These are phyloP conservation scores for Apamea anceps DNA, from an alignment of 2,888 invertebrate species.

Conservation along the genomic window DNA sequence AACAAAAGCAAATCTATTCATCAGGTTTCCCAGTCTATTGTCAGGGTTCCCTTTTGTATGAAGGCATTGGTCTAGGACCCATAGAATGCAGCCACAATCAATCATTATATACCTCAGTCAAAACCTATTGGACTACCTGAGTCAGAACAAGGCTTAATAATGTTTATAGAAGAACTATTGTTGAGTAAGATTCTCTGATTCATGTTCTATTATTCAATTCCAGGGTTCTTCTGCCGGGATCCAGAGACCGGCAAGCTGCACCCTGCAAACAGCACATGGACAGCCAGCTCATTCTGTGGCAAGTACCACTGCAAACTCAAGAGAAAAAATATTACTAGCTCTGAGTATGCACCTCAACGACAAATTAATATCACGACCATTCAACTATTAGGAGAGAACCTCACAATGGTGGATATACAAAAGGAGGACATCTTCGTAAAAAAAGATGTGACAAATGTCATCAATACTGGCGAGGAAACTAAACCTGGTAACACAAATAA, in stretches of 20 bases:
- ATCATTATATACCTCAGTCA: slow-evolving; percentile 13
- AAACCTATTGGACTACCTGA: not conserved
- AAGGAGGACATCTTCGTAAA: not conserved
- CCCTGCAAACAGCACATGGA: slow-evolving; percentile 83
- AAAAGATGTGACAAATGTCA: not conserved
- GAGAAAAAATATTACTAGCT: slow-evolving; percentile 69
- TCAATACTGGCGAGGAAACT: not conserved
- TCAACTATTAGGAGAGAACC: slow-evolving; percentile 21
- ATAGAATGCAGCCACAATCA: slow-evolving; percentile 16
- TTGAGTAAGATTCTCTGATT: not conserved
- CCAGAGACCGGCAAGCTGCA: slow-evolving; percentile 85
- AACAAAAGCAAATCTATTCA: slow-evolving; percentile 14
- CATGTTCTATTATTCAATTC: slow-evolving; percentile 58
- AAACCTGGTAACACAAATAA: slow-evolving; percentile 3
- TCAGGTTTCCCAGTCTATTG: not conserved
- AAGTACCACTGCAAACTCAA: slow-evolving; percentile 85
- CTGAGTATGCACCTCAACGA: slow-evolving; percentile 68
- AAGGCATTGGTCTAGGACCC: not conserved
- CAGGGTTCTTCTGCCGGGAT: slow-evolving; percentile 86
- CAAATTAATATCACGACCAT: slow-evolving; percentile 73
- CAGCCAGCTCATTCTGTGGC: slow-evolving; percentile 84
- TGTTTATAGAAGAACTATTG: not conserved
- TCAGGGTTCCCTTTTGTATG: not conserved
- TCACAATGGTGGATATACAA: slow-evolving; percentile 5
- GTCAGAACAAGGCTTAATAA: not conserved